phyloP scores from a whole-genome alignment of 2,113 vertebrate species.

The Mesoclemmys tuberculata region DNA sequence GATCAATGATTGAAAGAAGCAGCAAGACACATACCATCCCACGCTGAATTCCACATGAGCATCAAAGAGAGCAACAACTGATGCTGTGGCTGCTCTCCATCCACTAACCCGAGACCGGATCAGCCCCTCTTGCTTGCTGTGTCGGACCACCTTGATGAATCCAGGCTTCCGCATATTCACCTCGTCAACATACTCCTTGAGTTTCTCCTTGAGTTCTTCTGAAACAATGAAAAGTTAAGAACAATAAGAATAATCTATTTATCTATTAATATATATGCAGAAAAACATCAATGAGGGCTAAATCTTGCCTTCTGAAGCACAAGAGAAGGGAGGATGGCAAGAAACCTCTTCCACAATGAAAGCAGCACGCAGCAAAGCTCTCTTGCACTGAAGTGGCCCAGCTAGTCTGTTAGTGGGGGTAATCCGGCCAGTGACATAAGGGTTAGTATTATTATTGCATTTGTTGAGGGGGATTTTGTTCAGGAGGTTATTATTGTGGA shows the following conservation, averaged over 20 bases:
- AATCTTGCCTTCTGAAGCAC: neutral
- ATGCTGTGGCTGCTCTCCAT: conserved; percentile 92
- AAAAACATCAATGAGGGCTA: too few species aligned
- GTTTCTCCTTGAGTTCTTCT: conserved; percentile 96
- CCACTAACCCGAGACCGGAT: conserved; percentile 96
- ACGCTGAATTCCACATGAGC: conserved; percentile 96
- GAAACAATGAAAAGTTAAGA: neutral
- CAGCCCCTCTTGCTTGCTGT: conserved; percentile 93
- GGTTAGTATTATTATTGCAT: too few species aligned
- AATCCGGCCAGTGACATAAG: too few species aligned
- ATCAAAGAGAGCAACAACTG: conserved; percentile 95
- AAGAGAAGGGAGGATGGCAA: neutral
- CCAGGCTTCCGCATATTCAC: conserved; percentile 87
- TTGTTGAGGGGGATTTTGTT: too few species aligned
- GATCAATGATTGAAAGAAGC: neutral
- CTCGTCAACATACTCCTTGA: conserved; percentile 89
- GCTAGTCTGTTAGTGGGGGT: too few species aligned
- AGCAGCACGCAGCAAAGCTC: neutral
- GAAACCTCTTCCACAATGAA: neutral
- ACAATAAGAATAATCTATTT: neutral
- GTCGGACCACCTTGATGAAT: conserved; percentile 94
- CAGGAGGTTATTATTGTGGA: too few species aligned
- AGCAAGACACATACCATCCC: conserved; percentile 87
- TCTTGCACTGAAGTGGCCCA: neutral
- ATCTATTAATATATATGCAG: neutral